phyloP scores from a whole-genome alignment of 1,140 invertebrate genomes.

The Caerostris extrusa region DNA sequence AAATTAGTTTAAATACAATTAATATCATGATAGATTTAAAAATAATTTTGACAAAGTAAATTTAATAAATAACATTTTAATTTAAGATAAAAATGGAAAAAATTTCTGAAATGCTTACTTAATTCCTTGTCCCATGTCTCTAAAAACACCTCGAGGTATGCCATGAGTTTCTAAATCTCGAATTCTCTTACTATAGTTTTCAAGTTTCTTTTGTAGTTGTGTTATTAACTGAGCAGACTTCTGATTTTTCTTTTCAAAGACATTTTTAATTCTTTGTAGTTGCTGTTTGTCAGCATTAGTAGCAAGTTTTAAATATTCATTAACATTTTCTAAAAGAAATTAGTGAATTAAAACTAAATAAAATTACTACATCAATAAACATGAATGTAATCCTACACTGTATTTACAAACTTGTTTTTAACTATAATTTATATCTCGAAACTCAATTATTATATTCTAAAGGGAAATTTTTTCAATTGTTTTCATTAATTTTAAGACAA shows the following conservation, averaged over 20 bases:
- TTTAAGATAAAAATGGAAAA: background rate
- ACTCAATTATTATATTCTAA: too few species aligned
- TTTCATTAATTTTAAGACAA: too few species aligned
- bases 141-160: slow-evolving; percentile 91
- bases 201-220: slow-evolving; percentile 95
- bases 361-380: background rate
- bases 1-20: too few species aligned
- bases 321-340: slow-evolving; percentile 89
- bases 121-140: slow-evolving; percentile 96
- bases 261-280: slow-evolving; percentile 93
- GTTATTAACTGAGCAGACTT: slow-evolving; percentile 96
- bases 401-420: background rate
- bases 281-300: slow-evolving; percentile 96
- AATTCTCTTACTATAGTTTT: slow-evolving; percentile 89
- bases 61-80: background rate
- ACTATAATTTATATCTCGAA: too few species aligned
- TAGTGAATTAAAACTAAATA: background rate
- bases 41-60: too few species aligned
- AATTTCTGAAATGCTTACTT: slow-evolving; percentile 85
- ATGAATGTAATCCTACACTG: background rate
- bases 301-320: slow-evolving; percentile 97
- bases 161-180: slow-evolving; percentile 90
- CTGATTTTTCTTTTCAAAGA: slow-evolving; percentile 99
- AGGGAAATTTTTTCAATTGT: too few species aligned
- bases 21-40: too few species aligned